Conservation (phyloP, 2,888 invertebrate species). For the Matsumyia berberina region DNA sequence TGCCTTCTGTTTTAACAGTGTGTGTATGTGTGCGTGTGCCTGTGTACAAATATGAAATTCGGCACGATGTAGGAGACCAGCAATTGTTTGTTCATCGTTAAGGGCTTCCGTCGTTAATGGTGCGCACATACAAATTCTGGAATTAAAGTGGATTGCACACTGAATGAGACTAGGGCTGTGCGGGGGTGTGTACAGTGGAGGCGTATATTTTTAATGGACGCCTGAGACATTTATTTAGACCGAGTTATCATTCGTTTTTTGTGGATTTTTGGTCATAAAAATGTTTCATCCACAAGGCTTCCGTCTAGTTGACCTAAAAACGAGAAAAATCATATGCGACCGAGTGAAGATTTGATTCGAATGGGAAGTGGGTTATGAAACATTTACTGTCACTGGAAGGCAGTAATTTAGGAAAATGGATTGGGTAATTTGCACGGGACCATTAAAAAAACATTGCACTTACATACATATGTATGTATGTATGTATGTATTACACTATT, state of each 20-base stretch:
- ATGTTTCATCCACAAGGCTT: conserved; percentile 2
- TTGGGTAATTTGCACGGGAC: too few relatives aligned
- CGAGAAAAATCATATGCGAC: background rate
- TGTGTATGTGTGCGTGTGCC: too few relatives aligned
- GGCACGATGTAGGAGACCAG: conserved; percentile 23
- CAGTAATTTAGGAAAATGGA: too few relatives aligned
- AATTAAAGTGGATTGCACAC: conserved; percentile 28
- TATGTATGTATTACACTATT: too few relatives aligned
- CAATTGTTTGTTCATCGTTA: conserved; percentile 60
- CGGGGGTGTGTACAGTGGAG: background rate
- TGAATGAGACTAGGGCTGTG: background rate
- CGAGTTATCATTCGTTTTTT: conserved; percentile 40
- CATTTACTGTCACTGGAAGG: background rate
- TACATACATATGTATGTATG: too few relatives aligned
- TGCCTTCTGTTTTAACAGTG: conserved; percentile 29
- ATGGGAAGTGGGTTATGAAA: background rate
- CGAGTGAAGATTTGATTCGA: background rate
- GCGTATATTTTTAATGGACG: conserved; percentile 44
- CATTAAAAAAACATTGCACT: too few relatives aligned
- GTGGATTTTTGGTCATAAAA: conserved; percentile 39
- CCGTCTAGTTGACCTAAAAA: conserved; percentile 35
- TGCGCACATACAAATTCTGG: conserved; percentile 33
- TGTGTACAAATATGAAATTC: conserved; percentile 48
- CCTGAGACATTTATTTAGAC: conserved; percentile 37
- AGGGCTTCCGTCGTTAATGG: conserved; percentile 66